phyloP scores from a whole-genome alignment of 2,888 invertebrate genomes.

The Harpagoxenus sublaevis region DNA sequence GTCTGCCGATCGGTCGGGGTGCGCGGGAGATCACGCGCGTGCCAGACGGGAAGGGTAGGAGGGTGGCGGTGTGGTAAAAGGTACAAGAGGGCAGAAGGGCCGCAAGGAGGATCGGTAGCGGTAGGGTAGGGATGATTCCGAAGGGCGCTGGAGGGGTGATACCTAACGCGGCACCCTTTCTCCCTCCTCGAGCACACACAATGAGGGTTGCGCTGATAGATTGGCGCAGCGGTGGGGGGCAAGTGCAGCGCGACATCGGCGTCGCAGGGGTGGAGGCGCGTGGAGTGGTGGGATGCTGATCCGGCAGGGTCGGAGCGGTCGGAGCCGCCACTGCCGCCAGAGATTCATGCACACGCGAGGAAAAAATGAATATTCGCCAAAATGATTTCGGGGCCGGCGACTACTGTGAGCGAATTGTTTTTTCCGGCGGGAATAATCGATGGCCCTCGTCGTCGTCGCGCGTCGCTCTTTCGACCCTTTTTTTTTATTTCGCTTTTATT shows the following conservation, averaged over 20 bases:
- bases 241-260: slow-evolving; percentile 44
- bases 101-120: neutral
- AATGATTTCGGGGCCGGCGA: slow-evolving; percentile 29
- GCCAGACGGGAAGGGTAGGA: neutral
- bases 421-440: slow-evolving; percentile 35
- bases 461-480: neutral
- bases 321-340: neutral
- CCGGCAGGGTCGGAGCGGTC: slow-evolving; percentile 20
- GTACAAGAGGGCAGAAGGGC: slow-evolving; percentile 36
- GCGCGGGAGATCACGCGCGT: slow-evolving; percentile 41
- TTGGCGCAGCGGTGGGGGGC: slow-evolving; percentile 12
- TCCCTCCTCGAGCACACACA: slow-evolving; percentile 14
- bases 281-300: neutral
- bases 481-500: slow-evolving; percentile 33
- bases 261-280: slow-evolving; percentile 5
- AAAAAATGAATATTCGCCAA: slow-evolving; percentile 50
- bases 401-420: slow-evolving; percentile 44
- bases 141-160: slow-evolving; percentile 25
- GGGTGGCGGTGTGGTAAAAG: neutral
- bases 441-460: slow-evolving; percentile 27
- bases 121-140: neutral
- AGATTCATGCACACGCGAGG: slow-evolving; percentile 1
- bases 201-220: slow-evolving; percentile 36
- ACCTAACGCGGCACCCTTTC: neutral
- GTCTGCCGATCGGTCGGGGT: slow-evolving; percentile 81